Conservation (phyloP, 2,888 invertebrate genomes). For the Actias luna region DNA sequence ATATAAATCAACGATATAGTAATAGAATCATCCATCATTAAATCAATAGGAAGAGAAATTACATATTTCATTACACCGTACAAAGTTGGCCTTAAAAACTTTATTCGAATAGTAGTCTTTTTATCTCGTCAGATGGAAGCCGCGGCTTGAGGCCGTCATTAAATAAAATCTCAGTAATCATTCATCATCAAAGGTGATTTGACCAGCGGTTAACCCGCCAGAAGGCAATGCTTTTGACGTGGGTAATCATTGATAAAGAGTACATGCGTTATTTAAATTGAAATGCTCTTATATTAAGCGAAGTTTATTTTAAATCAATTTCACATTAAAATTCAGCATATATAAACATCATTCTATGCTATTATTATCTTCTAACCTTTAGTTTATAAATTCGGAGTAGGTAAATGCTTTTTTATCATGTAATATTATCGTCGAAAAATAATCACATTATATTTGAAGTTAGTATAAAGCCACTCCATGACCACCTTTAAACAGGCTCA, state of each 20-base stretch:
- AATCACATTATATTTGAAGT: too few relatives aligned
- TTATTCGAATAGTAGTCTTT: conserved; percentile 36
- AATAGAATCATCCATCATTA: conserved; percentile 40
- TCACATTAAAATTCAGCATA: not conserved
- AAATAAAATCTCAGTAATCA: conserved; percentile 77
- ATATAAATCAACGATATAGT: conserved; percentile 36
- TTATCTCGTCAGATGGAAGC: conserved; percentile 65
- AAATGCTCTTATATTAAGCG: conserved; percentile 29
- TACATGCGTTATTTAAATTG: conserved; percentile 42
- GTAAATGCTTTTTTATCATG: too few relatives aligned
- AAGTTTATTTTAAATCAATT: conserved; percentile 6
- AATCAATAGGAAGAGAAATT: conserved; percentile 48
- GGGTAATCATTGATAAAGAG: conserved; percentile 42
- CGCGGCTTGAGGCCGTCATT: conserved; percentile 62
- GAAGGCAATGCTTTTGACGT: conserved; percentile 59
- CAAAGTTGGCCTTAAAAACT: conserved; percentile 3
- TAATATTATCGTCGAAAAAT: too few relatives aligned
- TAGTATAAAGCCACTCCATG: too few relatives aligned
- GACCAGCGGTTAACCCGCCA: conserved; percentile 66
- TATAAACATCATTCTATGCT: not conserved
- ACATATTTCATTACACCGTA: conserved; percentile 57
- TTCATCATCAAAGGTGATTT: conserved; percentile 76
- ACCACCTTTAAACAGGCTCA: too few relatives aligned
- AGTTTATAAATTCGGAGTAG: not conserved
- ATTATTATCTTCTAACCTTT: not conserved